Evolutionary conservation across 1,140 invertebrate species (phyloP), one percentile per base, ranked within the genome.

Genomic region (Drosophila pectinifera): DNA sequence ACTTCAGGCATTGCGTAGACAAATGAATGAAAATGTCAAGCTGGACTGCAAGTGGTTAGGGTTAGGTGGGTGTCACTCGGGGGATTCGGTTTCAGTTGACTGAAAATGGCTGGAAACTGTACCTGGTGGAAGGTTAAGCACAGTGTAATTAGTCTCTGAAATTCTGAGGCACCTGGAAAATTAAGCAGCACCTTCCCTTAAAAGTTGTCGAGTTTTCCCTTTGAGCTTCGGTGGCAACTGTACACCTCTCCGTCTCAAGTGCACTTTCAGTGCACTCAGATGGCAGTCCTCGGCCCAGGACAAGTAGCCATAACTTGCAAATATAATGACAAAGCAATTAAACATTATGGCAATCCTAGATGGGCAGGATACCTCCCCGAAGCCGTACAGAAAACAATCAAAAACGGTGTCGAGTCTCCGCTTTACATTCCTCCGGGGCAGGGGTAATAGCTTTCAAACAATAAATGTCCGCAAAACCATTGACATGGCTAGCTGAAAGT

Each of bases 391-490:
- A 80, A 82, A 90, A 90, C 85, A 90, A 90, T 90, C 85, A 90
- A 90, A 90, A 90, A 90, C 81, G 85, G 85, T 90, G 85, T 90
- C 74, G 85, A 85, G 83, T 88, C 65, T 80, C 53, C 59, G 49
- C 41, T 59, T 82, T 78, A 70, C 80, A 65, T 76, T 65, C 48
- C 26, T 31, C n/a, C 8, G 7, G 36, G 67, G 65, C 53, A 91
- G 78, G 91, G 88, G 90, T 92, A 92, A 92, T 92, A 92, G 91
- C 90, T 92, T 92, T 91, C 91, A 91, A 92, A 92, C 91, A 92
- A 92, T 92, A 92, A 92, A 92, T 92, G 91, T 92, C 91, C 90
- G 90, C 90, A 91, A 91, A 91, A 90, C 85, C 90, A 91, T 91
- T 91, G 90, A 91, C 90, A 91, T 91, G 83, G 90, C 85, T 43